Percentiles rank a stretch among this genome's conserved stretches.
phyloP scores from a whole-genome alignment of 2,888 invertebrate genomes.

The Drosophila anceps region DNA sequence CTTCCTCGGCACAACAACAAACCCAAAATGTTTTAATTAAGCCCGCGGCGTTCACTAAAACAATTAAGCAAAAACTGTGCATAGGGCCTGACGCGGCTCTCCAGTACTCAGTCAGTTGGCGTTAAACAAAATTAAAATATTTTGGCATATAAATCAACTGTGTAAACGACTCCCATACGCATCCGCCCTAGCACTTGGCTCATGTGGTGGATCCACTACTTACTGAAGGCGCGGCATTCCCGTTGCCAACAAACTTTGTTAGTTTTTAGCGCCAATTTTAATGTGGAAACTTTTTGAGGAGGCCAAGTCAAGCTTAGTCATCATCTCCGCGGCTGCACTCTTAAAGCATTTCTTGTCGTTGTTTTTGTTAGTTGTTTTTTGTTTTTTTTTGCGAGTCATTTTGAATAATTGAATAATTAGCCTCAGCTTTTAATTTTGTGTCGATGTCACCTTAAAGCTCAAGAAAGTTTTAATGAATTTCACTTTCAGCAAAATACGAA shows the following conservation, averaged over 20 bases:
- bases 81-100: constrained; percentile 24
- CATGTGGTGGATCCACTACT: constrained; percentile 7
- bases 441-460: not conserved
- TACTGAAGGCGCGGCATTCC: constrained; percentile 7
- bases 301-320: constrained; percentile 38
- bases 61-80: constrained; percentile 47
- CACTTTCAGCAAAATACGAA: not conserved
- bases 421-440: constrained; percentile 57
- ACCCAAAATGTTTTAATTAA: constrained; percentile 45
- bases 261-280: constrained; percentile 80
- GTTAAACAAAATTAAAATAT: constrained; percentile 60
- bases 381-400: constrained; percentile 28
- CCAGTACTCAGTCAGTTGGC: constrained; percentile 10
- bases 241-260: constrained; percentile 60
- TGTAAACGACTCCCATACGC: constrained; percentile 27
- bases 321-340: constrained; percentile 12
- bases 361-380: constrained; percentile 1
- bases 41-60: constrained; percentile 45
- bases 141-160: constrained; percentile 62
- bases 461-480: constrained; percentile 6
- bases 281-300: constrained; percentile 66
- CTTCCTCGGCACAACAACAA: not conserved
- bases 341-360: constrained; percentile 13
- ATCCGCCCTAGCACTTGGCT: constrained; percentile 9
- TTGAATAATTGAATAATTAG: constrained; percentile 71